Conservation (phyloP, 1,140 invertebrate genomes). For the Drosophila navojoa region DNA sequence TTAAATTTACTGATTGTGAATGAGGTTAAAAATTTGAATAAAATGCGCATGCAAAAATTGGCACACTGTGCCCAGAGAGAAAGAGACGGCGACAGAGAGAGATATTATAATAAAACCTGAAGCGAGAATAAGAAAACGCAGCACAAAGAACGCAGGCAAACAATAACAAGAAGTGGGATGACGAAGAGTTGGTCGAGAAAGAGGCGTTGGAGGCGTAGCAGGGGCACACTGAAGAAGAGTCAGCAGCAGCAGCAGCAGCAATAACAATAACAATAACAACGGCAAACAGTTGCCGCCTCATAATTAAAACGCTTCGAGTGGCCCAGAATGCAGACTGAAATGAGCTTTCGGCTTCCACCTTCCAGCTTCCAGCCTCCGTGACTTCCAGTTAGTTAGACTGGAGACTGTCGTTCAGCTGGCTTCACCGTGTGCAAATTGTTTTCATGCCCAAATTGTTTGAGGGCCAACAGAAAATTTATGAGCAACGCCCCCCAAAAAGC, state of each 20-base stretch:
- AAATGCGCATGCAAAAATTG: conserved; percentile 76
- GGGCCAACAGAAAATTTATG: conserved; percentile 48
- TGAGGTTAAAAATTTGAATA: conserved; percentile 77
- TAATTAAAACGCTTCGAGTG: conserved; percentile 75
- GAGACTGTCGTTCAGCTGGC: background rate
- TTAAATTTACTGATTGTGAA: conserved; percentile 60
- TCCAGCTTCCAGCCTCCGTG: too few species aligned
- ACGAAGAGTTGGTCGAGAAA: background rate
- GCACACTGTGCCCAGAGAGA: conserved; percentile 25
- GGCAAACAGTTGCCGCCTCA: conserved; percentile 66
- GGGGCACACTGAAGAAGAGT: background rate
- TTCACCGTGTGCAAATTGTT: conserved; percentile 55
- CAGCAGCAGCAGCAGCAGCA: conserved; percentile 9
- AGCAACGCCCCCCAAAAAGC: conserved; percentile 69
- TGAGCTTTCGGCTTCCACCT: background rate
- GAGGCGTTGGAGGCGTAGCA: background rate
- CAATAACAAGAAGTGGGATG: background rate
- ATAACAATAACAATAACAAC: conserved; percentile 27
- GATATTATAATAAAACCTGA: background rate
- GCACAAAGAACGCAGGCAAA: conserved; percentile 32
- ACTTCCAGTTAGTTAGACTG: background rate
- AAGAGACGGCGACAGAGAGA: too few species aligned
- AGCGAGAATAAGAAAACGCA: conserved; percentile 14
- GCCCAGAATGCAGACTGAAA: conserved; percentile 60
- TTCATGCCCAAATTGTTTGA: conserved; percentile 50